Evolutionary conservation across 2,113 vertebrate species (phyloP), one percentile per base, ranked within the genome.

Genomic region (Dipodomys merriami): DNA sequence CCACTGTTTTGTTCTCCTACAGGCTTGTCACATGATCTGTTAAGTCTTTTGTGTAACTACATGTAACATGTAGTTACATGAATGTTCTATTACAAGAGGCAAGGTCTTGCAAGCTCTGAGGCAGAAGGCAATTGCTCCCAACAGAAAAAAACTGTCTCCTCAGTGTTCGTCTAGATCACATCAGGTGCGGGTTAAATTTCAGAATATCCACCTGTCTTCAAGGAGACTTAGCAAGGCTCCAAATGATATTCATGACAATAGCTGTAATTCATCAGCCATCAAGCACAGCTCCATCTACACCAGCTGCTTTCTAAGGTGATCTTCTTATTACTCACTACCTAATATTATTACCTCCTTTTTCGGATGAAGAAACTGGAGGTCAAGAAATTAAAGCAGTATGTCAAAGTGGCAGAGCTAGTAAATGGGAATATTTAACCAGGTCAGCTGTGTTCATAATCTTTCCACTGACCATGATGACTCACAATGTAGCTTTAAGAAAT

Each of bases 321-420:
- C 46, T 87, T 81, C 62, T 68, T 39, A 60, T 73, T 82, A 46
- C 29, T 18, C 57, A 84, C 30, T 35, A 64, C 76, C 27, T 35
- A 81, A 78, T 86, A 84, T 46, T 68, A 60, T 83, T 84, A 73
- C 33, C 44, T 53, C 16, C 53, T 62, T 62, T 20, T 46, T 80
- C 44, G 81, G 69, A 81, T 10, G 6, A 95, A 46, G 72, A 95
- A 94, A 94, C 10, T 22, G 30, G 57, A 87, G 27, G 81, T 35
- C 49, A 29, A 79, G 76, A 62, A 76, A 62, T 15, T 68, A 93
- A 67, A 93, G 67, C 19, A 30, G 27, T 35, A 19, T 57, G n/a
- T 83, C 35, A 65, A 84, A 82, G 35, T 90, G 33, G 78, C 62
- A 83, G 49, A 89, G 67, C 12, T 44, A 69, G 18, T 23, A 76